Evolutionary conservation across 2,888 invertebrate genomes (phyloP), one percentile per base, ranked within the genome.

Genomic region (Limnephilus rhombicus): DNA sequence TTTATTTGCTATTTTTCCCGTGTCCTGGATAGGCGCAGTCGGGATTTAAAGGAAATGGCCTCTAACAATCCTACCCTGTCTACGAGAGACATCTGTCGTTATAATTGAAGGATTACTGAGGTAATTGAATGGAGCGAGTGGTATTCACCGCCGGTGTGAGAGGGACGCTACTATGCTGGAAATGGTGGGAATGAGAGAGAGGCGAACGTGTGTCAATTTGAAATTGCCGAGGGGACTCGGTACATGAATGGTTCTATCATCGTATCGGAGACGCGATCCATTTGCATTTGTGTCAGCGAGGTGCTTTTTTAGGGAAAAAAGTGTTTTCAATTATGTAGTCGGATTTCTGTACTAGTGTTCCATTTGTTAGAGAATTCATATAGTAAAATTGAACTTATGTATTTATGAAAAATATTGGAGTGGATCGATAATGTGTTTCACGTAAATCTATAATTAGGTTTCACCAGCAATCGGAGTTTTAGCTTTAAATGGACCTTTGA

Each of bases 41-140:
- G 24, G 87, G 81, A 80, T 91, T 86, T 91, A 91, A 86, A 91
- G 91, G 91, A 91, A 91, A 91, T 91, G 91, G 91, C 83, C 41
- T 91, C 53, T 88, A 82, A 83, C 88, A 91, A 91, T 91, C 91
- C 91, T 89, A 83, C 89, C 88, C 88, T 91, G 89, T 83, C 91
- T 88, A 81, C 91, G 83, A 82, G 95, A 96, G 96, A 96, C 96
- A 96, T 96, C 96, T 96, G 96, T 96, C 96, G 96, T 95, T 96
- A 96, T 97, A 97, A 97, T 97, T 97, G 97, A 96, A 95, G 97
- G 97, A 97, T 97, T 97, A 97, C 96, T 95, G 95, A 97, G 96
- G 97, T 97, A 97, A 97, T 97, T 97, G 97, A 97, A 97, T 96
- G 95, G 95, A 95, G 94, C 94, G 91, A 86, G 90, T 91, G 94